These are phyloP conservation scores for Tenthredo distinguenda DNA, from an alignment of 2,888 invertebrate genomes.

Conservation along the genomic window DNA sequence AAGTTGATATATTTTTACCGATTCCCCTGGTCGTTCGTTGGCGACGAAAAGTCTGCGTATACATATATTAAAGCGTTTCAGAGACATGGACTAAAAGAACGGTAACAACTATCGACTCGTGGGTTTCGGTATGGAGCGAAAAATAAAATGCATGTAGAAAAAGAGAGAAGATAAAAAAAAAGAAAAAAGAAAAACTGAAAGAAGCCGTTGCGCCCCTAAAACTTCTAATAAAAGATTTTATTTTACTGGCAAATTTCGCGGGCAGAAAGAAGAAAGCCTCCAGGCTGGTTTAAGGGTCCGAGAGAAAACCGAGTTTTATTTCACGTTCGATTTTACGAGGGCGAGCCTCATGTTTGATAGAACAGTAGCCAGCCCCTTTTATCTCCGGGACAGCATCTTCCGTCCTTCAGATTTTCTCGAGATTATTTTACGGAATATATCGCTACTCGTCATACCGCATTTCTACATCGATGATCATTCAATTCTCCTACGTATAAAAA, in stretches of 20 bases:
- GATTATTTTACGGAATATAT: neutral
- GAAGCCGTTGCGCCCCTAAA: neutral
- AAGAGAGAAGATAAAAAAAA: neutral
- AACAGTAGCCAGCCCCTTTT: neutral
- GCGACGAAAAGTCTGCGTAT: neutral
- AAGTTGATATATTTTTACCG: neutral
- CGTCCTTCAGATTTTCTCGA: neutral
- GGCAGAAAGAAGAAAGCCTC: constrained; percentile 11
- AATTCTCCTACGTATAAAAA: no score
- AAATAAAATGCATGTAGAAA: neutral
- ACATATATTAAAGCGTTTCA: neutral
- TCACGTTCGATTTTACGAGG: constrained; percentile 27
- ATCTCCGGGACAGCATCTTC: neutral
- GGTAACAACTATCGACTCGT: neutral
- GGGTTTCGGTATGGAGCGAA: neutral
- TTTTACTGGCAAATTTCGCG: constrained; percentile 21
- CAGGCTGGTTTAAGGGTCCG: neutral
- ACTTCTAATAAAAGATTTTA: constrained; percentile 29
- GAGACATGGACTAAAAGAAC: neutral
- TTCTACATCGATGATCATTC: no score
- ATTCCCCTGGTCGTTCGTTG: neutral
- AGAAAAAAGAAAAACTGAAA: neutral
- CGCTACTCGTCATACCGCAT: neutral
- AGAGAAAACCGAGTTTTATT: constrained; percentile 28
- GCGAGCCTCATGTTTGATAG: constrained; percentile 25